Evolutionary conservation across 2,888 invertebrate genomes (phyloP).

Genomic region (Scrobipalpa atriplicella): DNA sequence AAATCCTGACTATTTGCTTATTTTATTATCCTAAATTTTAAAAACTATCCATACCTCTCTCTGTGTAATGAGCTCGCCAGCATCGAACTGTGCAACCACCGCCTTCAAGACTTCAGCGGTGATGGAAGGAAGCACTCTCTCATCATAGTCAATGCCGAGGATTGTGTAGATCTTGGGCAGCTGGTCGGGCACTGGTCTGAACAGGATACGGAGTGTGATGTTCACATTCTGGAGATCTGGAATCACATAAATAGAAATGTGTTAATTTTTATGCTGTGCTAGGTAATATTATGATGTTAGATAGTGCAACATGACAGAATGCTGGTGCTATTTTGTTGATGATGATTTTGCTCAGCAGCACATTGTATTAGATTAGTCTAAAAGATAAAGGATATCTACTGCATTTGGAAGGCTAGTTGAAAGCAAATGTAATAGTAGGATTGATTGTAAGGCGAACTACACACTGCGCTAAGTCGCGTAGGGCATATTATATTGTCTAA

Average conservation of each 20-base stretch:
- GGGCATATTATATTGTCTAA: no score
- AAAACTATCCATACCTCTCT: slow-evolving; percentile 89
- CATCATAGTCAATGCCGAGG: slow-evolving; percentile 98
- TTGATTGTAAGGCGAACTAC: no score
- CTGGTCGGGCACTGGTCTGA: slow-evolving; percentile 96
- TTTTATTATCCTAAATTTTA: no score
- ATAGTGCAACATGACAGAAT: slow-evolving; percentile 1
- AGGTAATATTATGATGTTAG: background rate
- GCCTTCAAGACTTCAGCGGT: slow-evolving; percentile 99
- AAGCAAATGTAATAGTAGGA: no score
- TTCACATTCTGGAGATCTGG: slow-evolving; percentile 99
- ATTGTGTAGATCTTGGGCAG: slow-evolving; percentile 98
- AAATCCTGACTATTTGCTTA: no score
- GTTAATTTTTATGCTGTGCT: background rate
- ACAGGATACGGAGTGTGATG: slow-evolving; percentile 98
- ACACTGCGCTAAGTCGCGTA: no score
- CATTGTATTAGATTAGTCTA: background rate
- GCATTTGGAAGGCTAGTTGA: no score
- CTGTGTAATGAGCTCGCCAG: slow-evolving; percentile 99
- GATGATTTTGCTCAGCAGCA: background rate
- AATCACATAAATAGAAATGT: slow-evolving; percentile 42
- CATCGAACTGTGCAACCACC: slow-evolving; percentile 99
- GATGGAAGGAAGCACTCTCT: slow-evolving; percentile 98
- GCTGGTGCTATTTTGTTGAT: slow-evolving; percentile 3
- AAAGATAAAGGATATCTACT: background rate